phyloP scores from a whole-genome alignment of 2,797 vertebrate genomes.

The Sphenopsis melanotis region DNA sequence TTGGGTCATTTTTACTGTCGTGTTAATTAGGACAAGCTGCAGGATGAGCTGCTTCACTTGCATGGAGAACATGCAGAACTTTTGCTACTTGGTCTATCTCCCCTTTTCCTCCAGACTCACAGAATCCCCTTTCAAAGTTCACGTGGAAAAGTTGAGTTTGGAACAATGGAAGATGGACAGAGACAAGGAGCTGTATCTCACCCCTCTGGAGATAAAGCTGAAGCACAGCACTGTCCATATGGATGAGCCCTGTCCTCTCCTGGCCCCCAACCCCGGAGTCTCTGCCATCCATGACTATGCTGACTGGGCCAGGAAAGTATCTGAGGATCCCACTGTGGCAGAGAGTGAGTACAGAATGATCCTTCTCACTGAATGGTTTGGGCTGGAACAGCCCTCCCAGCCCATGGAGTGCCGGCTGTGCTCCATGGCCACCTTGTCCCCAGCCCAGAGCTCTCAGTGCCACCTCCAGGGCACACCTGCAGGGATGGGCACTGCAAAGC shows the following conservation, averaged over 20 bases:
- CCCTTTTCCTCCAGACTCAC: conserved; percentile 70
- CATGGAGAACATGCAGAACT: not conserved
- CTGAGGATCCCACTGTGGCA: conserved; percentile 20
- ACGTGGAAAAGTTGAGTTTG: conserved; percentile 84
- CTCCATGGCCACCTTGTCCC: not conserved
- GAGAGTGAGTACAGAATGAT: conserved; percentile 72
- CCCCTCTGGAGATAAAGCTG: conserved; percentile 88
- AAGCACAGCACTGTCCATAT: conserved; percentile 83
- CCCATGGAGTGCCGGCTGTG: accelerated
- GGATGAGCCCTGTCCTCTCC: conserved; percentile 80
- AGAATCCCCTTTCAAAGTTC: conserved; percentile 88
- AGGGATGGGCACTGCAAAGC: not conserved
- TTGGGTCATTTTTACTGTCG: accelerated
- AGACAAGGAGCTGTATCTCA: conserved; percentile 76
- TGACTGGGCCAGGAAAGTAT: conserved; percentile 79
- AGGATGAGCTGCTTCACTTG: not conserved
- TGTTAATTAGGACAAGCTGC: not conserved
- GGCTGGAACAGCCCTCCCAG: not conserved
- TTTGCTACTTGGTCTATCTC: not conserved
- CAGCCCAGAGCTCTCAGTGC: not conserved
- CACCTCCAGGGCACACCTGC: not conserved
- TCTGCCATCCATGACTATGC: conserved; percentile 88
- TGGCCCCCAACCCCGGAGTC: conserved; percentile 81
- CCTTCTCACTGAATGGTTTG: not conserved
- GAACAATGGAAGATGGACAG: conserved; percentile 63